Conservation (phyloP, 2,113 vertebrate species). For the Puffinus mauretanicus region DNA sequence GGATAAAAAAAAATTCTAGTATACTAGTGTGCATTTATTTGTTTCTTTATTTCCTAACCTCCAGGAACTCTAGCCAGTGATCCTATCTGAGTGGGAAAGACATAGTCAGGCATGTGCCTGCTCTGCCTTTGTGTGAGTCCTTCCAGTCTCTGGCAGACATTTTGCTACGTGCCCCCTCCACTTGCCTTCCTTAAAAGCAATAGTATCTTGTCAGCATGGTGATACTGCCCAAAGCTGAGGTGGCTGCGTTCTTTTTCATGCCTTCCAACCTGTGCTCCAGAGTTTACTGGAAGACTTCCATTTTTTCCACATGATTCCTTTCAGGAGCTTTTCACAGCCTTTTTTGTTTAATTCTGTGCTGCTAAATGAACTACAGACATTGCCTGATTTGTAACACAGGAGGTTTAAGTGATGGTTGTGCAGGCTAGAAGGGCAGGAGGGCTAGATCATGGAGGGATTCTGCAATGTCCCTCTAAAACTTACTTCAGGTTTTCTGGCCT, state of each 20-base stretch:
- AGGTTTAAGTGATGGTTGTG: not conserved
- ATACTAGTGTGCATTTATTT: not conserved
- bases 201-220: not conserved
- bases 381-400: not conserved
- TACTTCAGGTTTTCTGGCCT: not conserved
- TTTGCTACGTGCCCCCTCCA: rapidly evolving
- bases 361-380: not conserved
- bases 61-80: not conserved
- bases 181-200: not conserved
- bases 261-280: not conserved
- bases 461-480: not conserved
- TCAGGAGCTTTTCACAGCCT: not conserved
- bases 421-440: not conserved
- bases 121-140: not conserved
- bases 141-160: not conserved
- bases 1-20: not conserved
- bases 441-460: not conserved
- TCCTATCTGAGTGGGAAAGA: not conserved
- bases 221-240: not conserved
- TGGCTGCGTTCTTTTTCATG: not conserved
- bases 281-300: not conserved
- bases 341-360: not conserved
- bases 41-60: not conserved
- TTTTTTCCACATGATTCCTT: not conserved
- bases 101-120: not conserved